Evolutionary conservation across 2,113 vertebrate genomes (phyloP).

Genomic region (Seriola rivoliana): DNA sequence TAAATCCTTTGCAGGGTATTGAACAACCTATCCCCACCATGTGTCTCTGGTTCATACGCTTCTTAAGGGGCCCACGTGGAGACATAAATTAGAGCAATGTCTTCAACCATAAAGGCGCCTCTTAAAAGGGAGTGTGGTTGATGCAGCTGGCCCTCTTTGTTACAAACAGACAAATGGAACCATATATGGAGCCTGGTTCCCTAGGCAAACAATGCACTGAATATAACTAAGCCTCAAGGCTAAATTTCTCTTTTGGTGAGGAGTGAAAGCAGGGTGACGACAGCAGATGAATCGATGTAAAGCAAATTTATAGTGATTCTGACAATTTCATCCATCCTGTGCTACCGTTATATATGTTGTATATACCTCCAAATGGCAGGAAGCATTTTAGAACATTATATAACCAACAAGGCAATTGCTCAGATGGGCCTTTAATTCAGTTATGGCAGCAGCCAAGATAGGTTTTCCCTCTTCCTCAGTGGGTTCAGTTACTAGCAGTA

Average conservation of each 20-base stretch:
- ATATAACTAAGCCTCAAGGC: slow-evolving; percentile 7
- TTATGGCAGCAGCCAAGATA: slow-evolving; percentile 52
- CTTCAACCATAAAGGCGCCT: slow-evolving; percentile 73
- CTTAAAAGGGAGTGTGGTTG: slow-evolving; percentile 69
- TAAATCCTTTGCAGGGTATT: slow-evolving; percentile 49
- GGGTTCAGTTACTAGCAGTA: slow-evolving; percentile 64
- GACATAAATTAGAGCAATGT: slow-evolving; percentile 79
- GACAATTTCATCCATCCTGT: neutral
- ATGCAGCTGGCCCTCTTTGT: slow-evolving; percentile 72
- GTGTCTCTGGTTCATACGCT: slow-evolving; percentile 70
- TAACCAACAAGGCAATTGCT: slow-evolving; percentile 49
- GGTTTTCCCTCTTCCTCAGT: slow-evolving; percentile 32
- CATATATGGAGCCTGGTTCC: slow-evolving; percentile 65
- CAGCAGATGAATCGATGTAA: slow-evolving; percentile 46
- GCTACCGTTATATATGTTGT: slow-evolving; percentile 11
- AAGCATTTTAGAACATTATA: slow-evolving; percentile 51
- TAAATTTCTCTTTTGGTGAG: neutral
- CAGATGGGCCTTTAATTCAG: slow-evolving; percentile 62
- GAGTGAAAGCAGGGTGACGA: neutral
- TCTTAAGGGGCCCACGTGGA: slow-evolving; percentile 67
- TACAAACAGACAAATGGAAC: slow-evolving; percentile 54
- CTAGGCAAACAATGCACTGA: slow-evolving; percentile 30
- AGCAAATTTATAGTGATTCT: slow-evolving; percentile 49
- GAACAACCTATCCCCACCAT: slow-evolving; percentile 62
- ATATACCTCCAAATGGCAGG: slow-evolving; percentile 34